These are phyloP conservation scores for Colostygia pectinataria DNA, from an alignment of 2,888 invertebrate genomes.

Conservation along the genomic window DNA sequence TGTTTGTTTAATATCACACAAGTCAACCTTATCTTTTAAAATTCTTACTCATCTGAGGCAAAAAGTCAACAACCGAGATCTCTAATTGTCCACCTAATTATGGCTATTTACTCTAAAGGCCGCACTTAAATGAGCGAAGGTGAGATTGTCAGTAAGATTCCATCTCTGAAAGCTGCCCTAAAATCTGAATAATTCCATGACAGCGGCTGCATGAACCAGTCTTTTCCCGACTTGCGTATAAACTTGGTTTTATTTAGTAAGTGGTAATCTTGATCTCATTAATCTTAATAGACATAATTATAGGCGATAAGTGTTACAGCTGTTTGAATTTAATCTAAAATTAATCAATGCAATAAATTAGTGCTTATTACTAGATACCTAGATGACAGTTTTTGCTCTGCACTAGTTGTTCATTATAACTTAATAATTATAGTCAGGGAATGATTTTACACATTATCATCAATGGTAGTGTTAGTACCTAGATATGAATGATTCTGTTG, in stretches of 20 bases:
- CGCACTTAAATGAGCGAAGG: slow-evolving; percentile 12
- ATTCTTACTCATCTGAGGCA: background rate
- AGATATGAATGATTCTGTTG: too few species aligned
- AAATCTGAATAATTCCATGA: slow-evolving; percentile 28
- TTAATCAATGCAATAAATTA: background rate
- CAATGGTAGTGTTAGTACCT: too few species aligned
- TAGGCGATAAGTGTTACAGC: background rate
- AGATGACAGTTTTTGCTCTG: too few species aligned
- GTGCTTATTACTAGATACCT: too few species aligned
- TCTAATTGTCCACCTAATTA: slow-evolving; percentile 23
- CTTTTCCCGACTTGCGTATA: background rate
- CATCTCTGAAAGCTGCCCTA: slow-evolving; percentile 27
- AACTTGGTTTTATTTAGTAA: background rate
- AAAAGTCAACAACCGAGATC: slow-evolving; percentile 22
- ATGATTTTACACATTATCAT: too few species aligned
- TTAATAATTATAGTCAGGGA: too few species aligned
- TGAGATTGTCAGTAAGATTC: slow-evolving; percentile 19
- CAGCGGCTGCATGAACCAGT: background rate
- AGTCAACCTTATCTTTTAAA: too few species aligned
- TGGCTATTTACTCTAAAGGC: slow-evolving; percentile 23
- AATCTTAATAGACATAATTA: background rate
- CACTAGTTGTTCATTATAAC: too few species aligned
- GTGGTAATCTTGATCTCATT: background rate
- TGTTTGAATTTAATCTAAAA: background rate
- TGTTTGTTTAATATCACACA: background rate